These are phyloP conservation scores for Darevskia mixta DNA, from an alignment of 2,797 vertebrate species.

Conservation along the genomic window DNA sequence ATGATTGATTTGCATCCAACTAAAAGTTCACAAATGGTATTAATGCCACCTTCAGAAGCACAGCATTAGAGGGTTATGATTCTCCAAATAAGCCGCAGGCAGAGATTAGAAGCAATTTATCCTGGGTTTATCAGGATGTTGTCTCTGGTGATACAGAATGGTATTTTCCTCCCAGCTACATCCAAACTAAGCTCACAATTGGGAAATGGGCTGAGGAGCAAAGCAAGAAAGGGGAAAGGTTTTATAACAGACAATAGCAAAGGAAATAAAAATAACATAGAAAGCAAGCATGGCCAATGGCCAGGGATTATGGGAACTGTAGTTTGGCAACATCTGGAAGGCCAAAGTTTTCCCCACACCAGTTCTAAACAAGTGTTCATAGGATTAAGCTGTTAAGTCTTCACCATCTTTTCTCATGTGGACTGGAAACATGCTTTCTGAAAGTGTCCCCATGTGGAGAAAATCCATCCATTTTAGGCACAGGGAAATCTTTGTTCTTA, in stretches of 20 bases:
- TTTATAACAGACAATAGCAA: slow-evolving; percentile 1
- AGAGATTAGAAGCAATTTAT: slow-evolving; percentile 5
- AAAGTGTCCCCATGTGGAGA: neutral
- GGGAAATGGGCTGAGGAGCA: slow-evolving; percentile 40
- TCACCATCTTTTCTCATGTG: neutral
- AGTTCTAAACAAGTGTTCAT: neutral
- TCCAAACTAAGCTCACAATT: neutral
- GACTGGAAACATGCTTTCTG: neutral
- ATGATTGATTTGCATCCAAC: slow-evolving; percentile 8
- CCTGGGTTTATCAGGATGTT: slow-evolving; percentile 5
- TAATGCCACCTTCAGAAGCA: neutral
- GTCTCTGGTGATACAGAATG: neutral
- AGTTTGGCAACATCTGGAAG: too few relatives aligned
- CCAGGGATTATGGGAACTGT: too few relatives aligned
- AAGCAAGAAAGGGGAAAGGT: slow-evolving; percentile 25
- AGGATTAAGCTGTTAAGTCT: neutral
- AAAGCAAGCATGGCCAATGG: neutral
- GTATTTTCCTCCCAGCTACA: neutral
- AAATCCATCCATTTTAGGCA: too few relatives aligned
- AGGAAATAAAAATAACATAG: slow-evolving; percentile 25
- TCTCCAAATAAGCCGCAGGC: neutral
- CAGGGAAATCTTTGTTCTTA: too few relatives aligned
- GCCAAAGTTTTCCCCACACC: too few relatives aligned
- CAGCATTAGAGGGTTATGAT: neutral
- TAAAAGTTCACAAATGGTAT: neutral